Evolutionary conservation across 2,113 vertebrate genomes (phyloP), one percentile per base, ranked within the genome.

Genomic region (Corythaixoides concolor): DNA sequence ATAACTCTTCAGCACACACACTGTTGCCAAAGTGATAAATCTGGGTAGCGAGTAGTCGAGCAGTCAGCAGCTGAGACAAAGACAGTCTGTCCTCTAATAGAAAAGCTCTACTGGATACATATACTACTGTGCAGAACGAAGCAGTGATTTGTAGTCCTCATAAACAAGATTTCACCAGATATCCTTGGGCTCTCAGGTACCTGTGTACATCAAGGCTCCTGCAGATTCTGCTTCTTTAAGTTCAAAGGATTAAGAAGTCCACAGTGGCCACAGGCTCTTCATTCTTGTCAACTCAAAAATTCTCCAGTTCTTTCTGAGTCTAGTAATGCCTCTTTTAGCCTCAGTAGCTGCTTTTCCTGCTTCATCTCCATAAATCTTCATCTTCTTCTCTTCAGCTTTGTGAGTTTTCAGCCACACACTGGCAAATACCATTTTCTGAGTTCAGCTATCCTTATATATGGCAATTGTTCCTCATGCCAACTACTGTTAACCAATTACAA

Each of bases 1-100:
- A 55, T 90, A 89, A 87, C 55, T 81, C 68, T 95, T 88, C 80
- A 87, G 45, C 9, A 5, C 6, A 11, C 26, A 9, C 70, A 47
- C 35, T 69, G 60, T 50, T 96, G 86, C 93, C 86, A 91, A 75
- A 81, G 60, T 47, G 28, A 92, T 95, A 92, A 95, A 94, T 92
- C 56, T 52, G 56, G 28, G 35, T 37, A 83, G 74, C 0, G 14
- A 84, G 72, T 59, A 90, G n/a, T 56, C 72, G 62, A 90, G 22
- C 79, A 92, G 67, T 47, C 76, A 95, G 83, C 60, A 96, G 52
- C 80, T 90, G 55, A 93, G 83, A 68, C 76, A 92, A 94, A 90
- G 88, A 68, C 63, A 86, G 33, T 45, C 80, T 85, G 91, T 77
- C 72, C 95, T 95, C 56, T 92, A 89, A 70, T 7, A 92, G 37